A percentile compares a stretch with the other conserved stretches of the same genome.
Conservation (phyloP, 2,888 invertebrate genomes). For the Deilephila elpenor region DNA sequence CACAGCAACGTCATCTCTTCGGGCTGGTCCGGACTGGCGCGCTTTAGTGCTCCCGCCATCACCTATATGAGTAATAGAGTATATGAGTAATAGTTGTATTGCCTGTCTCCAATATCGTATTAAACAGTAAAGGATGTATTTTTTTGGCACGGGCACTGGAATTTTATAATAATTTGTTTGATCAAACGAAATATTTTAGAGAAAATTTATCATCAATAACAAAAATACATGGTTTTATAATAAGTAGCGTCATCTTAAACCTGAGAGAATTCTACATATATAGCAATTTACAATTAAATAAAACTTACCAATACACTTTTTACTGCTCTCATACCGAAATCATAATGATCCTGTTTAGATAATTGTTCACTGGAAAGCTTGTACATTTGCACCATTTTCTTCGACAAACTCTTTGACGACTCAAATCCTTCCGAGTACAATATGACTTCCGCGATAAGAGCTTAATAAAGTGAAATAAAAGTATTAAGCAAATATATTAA, state of each 20-base stretch:
- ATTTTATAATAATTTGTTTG: too few species aligned
- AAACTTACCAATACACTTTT: slow-evolving; percentile 91
- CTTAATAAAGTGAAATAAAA: slow-evolving; percentile 61
- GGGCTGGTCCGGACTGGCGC: slow-evolving; percentile 92
- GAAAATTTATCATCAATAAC: too few species aligned
- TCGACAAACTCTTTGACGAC: slow-evolving; percentile 93
- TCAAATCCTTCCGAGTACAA: slow-evolving; percentile 97
- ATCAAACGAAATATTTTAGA: too few species aligned
- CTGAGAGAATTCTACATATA: too few species aligned
- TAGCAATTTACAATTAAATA: too few species aligned
- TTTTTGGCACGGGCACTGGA: too few species aligned
- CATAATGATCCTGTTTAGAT: slow-evolving; percentile 96
- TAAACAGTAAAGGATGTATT: too few species aligned
- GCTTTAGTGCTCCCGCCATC: slow-evolving; percentile 95
- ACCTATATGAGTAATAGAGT: slow-evolving; percentile 77
- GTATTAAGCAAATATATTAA: neutral
- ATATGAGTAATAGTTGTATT: slow-evolving; percentile 6
- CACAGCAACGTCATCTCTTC: slow-evolving; percentile 94
- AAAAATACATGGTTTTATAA: too few species aligned
- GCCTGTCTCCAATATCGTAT: too few species aligned
- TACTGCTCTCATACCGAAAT: slow-evolving; percentile 97
- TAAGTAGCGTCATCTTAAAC: too few species aligned
- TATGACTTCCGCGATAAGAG: slow-evolving; percentile 95
- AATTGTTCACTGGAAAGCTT: slow-evolving; percentile 95
- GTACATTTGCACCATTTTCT: slow-evolving; percentile 97